Evolutionary conservation across 2,113 vertebrate species (phyloP).

Genomic region (Saccopteryx bilineata): DNA sequence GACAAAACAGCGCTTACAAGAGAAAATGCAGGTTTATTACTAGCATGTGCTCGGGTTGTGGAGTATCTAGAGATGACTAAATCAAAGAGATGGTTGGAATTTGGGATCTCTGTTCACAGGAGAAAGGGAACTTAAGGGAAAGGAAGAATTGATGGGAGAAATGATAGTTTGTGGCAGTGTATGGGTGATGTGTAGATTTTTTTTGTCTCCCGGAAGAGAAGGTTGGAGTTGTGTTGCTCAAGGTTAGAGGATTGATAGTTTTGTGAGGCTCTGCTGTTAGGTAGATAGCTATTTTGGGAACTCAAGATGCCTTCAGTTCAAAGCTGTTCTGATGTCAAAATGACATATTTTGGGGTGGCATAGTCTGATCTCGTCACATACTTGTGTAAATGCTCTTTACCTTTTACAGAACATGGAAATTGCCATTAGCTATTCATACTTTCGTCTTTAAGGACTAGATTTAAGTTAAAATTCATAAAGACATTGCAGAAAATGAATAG

Average conservation of each 20-base stretch:
- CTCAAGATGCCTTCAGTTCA: neutral
- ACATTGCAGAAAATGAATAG: neutral
- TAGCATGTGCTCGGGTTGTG: neutral
- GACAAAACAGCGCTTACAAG: neutral
- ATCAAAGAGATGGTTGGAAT: neutral
- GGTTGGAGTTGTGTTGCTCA: neutral
- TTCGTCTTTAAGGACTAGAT: neutral
- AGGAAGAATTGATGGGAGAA: neutral
- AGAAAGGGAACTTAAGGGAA: neutral
- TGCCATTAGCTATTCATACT: neutral
- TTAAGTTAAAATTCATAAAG: conserved; percentile 31
- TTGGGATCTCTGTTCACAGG: neutral
- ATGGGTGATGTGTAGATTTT: neutral
- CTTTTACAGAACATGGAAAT: neutral
- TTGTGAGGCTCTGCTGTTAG: neutral
- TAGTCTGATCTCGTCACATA: neutral
- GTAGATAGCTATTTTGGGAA: neutral
- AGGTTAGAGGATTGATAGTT: neutral
- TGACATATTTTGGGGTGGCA: neutral
- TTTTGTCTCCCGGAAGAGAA: neutral
- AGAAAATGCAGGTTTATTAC: neutral
- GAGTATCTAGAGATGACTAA: neutral
- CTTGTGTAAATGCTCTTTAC: neutral
- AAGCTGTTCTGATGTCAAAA: neutral
- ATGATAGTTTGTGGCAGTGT: neutral